phyloP scores from a whole-genome alignment of 2,888 invertebrate genomes.

The Trissolcus brochymenae region DNA sequence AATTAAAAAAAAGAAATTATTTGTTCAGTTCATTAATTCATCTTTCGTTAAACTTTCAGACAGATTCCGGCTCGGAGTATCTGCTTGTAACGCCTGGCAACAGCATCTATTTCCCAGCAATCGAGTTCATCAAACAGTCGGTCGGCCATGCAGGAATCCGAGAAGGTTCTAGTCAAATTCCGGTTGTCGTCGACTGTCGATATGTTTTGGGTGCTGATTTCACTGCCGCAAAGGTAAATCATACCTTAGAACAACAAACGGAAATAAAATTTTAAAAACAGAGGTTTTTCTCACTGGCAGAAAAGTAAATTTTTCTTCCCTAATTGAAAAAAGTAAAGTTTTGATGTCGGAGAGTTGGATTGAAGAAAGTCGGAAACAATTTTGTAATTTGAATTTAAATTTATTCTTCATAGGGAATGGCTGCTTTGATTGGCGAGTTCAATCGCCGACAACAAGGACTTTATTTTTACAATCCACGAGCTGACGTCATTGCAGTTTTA shows the following conservation, averaged over 20 bases:
- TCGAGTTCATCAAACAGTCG: slow-evolving; percentile 87
- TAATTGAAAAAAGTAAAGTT: background rate
- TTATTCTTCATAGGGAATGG: slow-evolving; percentile 80
- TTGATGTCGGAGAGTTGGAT: too few species aligned
- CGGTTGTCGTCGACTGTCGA: slow-evolving; percentile 89
- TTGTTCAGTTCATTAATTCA: background rate
- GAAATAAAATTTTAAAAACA: too few species aligned
- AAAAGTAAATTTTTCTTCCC: background rate
- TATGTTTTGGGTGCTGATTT: slow-evolving; percentile 90
- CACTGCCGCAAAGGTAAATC: slow-evolving; percentile 84
- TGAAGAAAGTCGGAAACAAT: too few species aligned
- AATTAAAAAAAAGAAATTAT: background rate
- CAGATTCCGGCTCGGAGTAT: slow-evolving; percentile 83
- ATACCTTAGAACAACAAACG: background rate
- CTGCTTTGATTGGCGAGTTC: slow-evolving; percentile 85
- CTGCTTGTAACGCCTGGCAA: slow-evolving; percentile 87
- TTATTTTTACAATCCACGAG: slow-evolving; percentile 83
- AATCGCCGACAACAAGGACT: slow-evolving; percentile 84
- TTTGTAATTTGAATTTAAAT: background rate
- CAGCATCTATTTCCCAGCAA: slow-evolving; percentile 89
- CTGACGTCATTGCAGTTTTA: slow-evolving; percentile 83
- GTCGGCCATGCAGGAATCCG: slow-evolving; percentile 85
- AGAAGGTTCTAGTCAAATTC: slow-evolving; percentile 83
- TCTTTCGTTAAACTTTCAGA: slow-evolving; percentile 77
- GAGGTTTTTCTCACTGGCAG: too few species aligned